Base-by-base conservation (phyloP, 2,113 vertebrate genomes). In the Dunckerocampus dactyliophorus region DNA sequence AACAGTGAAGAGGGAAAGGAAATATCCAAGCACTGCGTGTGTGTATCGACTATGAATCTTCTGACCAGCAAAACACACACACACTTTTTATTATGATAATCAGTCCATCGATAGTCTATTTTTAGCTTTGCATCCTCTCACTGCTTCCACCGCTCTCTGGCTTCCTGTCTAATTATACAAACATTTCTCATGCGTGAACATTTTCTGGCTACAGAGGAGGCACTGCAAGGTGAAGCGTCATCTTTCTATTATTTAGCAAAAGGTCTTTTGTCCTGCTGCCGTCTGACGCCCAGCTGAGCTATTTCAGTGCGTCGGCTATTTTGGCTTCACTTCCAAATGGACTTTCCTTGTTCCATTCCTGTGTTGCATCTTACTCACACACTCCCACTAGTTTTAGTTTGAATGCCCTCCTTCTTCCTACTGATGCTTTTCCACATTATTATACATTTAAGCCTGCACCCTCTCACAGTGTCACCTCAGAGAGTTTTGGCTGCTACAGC, bases 311-410 rank as follows among this genome's bases (percentile, higher is more conserved):
- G 71, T 75, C 66, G 63, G 42, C 71, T 80, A 68, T 83, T 88
- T 84, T 80, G 71, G 77, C 68, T 72, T 69, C 49, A 52, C 73
- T 74, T 72, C 79, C 58, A 88, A 90, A 90, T 89, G 85, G 85
- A 88, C 78, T 90, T 88, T 86, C 62, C 90, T 82, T 89, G 88
- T 89, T 76, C 69, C 67, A 68, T 72, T 78, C 75, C 55, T 50
- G 19, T 31, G 54, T 75, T 59, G 74, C 71, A 63, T 68, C 69
- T 66, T 46, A 60, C 53, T 28, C 37, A 45, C 46, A 51, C 71
- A 37, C 54, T 56, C 34, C 37, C 53, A 50, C 47, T 37, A 37
- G 68, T 66, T 54, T 72, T 63, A 76, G 62, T 66, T 70, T 67
- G 54, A 65, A 57, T 19, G 65, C 69, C 62, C 17, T 37, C 34